phyloP scores from a whole-genome alignment of 1,140 invertebrate species.

The Megalonaias nervosa region DNA sequence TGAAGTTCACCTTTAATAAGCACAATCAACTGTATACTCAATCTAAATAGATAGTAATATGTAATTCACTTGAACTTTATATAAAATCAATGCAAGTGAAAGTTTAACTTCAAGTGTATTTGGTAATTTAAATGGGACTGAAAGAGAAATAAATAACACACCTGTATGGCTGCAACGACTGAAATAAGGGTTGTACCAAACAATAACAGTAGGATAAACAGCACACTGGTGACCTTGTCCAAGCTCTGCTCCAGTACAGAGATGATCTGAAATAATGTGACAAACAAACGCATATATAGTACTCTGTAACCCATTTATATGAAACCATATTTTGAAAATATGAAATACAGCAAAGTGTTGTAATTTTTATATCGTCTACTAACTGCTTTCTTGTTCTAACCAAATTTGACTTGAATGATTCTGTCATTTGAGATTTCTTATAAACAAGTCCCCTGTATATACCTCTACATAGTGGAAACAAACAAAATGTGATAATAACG shows the following conservation, averaged over 20 bases:
- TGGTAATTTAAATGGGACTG: too few relatives aligned
- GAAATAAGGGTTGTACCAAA: slow-evolving; percentile 69
- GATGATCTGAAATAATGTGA: slow-evolving; percentile 67
- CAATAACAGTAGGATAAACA: slow-evolving; percentile 73
- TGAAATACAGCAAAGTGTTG: neutral
- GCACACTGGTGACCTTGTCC: slow-evolving; percentile 73
- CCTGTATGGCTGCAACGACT: slow-evolving; percentile 73
- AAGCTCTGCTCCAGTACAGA: slow-evolving; percentile 68
- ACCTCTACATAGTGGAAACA: too few relatives aligned
- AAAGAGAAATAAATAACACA: slow-evolving; percentile 35
- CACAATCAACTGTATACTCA: too few relatives aligned
- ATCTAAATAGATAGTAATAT: too few relatives aligned
- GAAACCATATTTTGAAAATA: neutral
- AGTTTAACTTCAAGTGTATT: too few relatives aligned
- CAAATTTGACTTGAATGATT: slow-evolving; percentile 34
- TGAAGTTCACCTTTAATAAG: too few relatives aligned
- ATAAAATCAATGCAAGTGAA: too few relatives aligned
- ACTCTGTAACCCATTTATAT: neutral
- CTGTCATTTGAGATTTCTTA: slow-evolving; percentile 41
- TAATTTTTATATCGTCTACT: neutral
- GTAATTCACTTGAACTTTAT: too few relatives aligned
- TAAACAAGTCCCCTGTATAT: neutral
- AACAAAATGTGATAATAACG: too few relatives aligned
- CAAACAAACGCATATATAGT: neutral
- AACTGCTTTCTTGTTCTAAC: neutral